Base-by-base conservation (phyloP, 2,797 vertebrate species). In the Uromys caudimaculatus region DNA sequence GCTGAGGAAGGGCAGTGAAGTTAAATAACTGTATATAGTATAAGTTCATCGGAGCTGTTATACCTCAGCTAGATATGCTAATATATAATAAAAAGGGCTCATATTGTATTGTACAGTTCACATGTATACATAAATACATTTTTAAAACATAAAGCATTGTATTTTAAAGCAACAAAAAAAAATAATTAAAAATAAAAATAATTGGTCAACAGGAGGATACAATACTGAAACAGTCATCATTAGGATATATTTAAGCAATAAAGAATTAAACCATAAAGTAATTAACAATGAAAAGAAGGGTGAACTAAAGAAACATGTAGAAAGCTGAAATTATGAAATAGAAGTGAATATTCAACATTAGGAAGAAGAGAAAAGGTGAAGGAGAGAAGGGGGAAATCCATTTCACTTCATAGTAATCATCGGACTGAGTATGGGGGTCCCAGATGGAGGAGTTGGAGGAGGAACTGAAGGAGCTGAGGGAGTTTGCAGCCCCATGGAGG, bases 261-360 rank as follows among this genome's bases (percentile, higher is more conserved):
- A 24, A 90, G 11, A 84, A 41, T 75, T 89, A 16, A 93, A 62
- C 23, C 94, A 83, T 32, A 69, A 24, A 87, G 79, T n/a, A 41
- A 1, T n/a, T 85, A 88, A n/a, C 21, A 73, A 10, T 47, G 44
- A 24, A 89, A 54, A 71, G 19, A 90, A 93, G 32, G 6, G 1
- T n/a, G 10, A 19, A 27, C 8, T 83, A 38, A 50, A 76, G 17
- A 90, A 23, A 32, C 54, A 92, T 10, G 19, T 29, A 76, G n/a
- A 71, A 62, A 85, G n/a, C 35, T 62, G 23, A 82, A 96, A 86
- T 17, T 64, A 27, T 44, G n/a, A 94, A 94, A 75, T n/a, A 91
- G 27, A 67, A 83, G 23, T 64, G 16, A 95, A 24, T 52, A 84
- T 79, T 89, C 38, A 3, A 75, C 62, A 0, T 50, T 91, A 47